Conservation (phyloP, 2,113 vertebrate genomes). For the Elephas maximus region DNA sequence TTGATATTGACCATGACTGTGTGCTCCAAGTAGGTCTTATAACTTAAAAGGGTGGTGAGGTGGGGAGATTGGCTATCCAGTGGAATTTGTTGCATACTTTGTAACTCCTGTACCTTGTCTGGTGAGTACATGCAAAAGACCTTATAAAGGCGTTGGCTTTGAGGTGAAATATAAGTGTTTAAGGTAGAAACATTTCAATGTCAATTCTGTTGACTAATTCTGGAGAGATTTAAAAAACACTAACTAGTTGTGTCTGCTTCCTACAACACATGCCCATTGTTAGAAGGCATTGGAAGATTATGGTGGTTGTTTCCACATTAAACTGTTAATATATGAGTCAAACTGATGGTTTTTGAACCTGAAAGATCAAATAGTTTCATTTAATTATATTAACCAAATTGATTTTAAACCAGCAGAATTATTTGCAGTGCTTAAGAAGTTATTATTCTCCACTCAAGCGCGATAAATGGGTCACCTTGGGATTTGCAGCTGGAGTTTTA, state of each 20-base stretch:
- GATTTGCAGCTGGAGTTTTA: slow-evolving; percentile 68
- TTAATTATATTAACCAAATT: slow-evolving; percentile 82
- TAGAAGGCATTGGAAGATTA: slow-evolving; percentile 32
- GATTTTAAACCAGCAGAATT: slow-evolving; percentile 78
- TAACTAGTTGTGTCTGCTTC: background rate
- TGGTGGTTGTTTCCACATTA: slow-evolving; percentile 7
- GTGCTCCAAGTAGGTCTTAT: background rate
- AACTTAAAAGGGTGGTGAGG: background rate
- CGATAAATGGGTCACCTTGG: slow-evolving; percentile 77
- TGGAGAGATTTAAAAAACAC: slow-evolving; percentile 19
- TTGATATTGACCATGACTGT: background rate
- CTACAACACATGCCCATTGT: background rate
- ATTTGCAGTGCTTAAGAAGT: slow-evolving; percentile 71
- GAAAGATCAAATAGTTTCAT: slow-evolving; percentile 76
- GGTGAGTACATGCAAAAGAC: background rate
- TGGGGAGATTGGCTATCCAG: background rate
- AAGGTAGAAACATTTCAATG: background rate
- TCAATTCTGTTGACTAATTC: background rate
- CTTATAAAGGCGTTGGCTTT: background rate
- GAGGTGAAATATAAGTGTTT: background rate
- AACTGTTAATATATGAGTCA: slow-evolving; percentile 55
- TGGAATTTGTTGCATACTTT: background rate
- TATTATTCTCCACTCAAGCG: slow-evolving; percentile 64
- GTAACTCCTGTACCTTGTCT: background rate
- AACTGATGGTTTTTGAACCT: slow-evolving; percentile 56